These are phyloP conservation scores for Hydractinia symbiolongicarpus DNA, from an alignment of 30 jellyfish, hydroid and myxozoan species.

Conservation along the genomic window DNA sequence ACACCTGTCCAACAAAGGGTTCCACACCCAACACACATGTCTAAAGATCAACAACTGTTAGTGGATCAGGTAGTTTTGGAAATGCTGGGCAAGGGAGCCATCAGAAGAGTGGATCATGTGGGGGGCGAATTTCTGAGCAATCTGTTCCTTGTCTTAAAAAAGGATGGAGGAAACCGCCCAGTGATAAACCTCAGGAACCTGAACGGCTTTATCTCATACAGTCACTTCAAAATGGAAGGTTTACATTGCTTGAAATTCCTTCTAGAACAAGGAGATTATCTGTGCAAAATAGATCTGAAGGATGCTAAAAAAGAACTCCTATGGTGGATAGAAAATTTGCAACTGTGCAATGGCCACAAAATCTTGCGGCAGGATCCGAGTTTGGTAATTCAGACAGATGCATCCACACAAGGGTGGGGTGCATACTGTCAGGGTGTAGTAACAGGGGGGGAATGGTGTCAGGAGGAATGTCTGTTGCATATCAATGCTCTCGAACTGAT, in stretches of 20 bases:
- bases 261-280: conserved; percentile 31
- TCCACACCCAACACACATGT: not conserved
- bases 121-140: not conserved
- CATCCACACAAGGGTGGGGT: conserved; percentile 28
- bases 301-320: conserved; percentile 24
- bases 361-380: not conserved
- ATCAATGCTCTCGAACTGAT: conserved; percentile 16
- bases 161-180: conserved; percentile 13
- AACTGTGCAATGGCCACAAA: not conserved
- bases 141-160: conserved; percentile 4
- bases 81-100: conserved; percentile 15
- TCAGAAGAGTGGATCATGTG: not conserved
- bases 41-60: not conserved
- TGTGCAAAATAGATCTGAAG: conserved; percentile 46
- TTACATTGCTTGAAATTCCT: not conserved
- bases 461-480: conserved; percentile 6
- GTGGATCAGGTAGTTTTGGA: conserved; percentile 13
- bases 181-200: not conserved
- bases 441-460: conserved; percentile 10
- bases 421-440: conserved; percentile 9
- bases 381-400: conserved; percentile 4
- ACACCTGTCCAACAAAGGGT: conserved; percentile 5
- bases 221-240: conserved; percentile 13
- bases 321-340: conserved; percentile 20
- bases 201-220: not conserved